Evolutionary conservation across 2,888 invertebrate species (phyloP).

Genomic region (Suillia variegata): DNA sequence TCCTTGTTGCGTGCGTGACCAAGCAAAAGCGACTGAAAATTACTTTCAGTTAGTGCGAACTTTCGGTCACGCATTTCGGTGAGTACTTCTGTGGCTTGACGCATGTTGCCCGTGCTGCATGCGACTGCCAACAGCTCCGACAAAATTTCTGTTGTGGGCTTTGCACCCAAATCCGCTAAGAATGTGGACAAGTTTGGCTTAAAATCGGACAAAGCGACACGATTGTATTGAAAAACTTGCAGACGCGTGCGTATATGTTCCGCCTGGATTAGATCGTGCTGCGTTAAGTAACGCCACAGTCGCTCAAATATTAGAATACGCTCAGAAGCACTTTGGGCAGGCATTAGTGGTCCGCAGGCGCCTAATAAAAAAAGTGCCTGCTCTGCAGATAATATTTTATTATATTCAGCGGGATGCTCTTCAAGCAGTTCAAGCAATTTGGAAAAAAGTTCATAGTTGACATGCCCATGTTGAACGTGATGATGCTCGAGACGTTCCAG

Average conservation of each 20-base stretch:
- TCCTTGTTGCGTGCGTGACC: slow-evolving; percentile 63
- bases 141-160: slow-evolving; percentile 63
- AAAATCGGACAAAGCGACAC: slow-evolving; percentile 58
- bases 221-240: slow-evolving; percentile 67
- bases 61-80: slow-evolving; percentile 66
- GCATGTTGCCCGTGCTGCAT: slow-evolving; percentile 66
- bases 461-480: slow-evolving; percentile 37
- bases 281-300: slow-evolving; percentile 64
- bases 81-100: slow-evolving; percentile 66
- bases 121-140: slow-evolving; percentile 65
- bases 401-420: slow-evolving; percentile 10
- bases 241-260: slow-evolving; percentile 65
- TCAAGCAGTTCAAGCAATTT: slow-evolving; percentile 41
- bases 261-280: slow-evolving; percentile 42
- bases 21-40: slow-evolving; percentile 68
- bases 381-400: slow-evolving; percentile 29
- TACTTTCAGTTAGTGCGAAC: slow-evolving; percentile 65
- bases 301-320: slow-evolving; percentile 64
- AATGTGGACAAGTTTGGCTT: too few species aligned
- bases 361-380: slow-evolving; percentile 62
- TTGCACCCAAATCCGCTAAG: slow-evolving; percentile 55
- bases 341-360: slow-evolving; percentile 63
- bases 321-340: slow-evolving; percentile 62
- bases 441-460: slow-evolving; percentile 37
- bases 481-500: slow-evolving; percentile 40